These are phyloP conservation scores for Hoplias malabaricus DNA, from an alignment of 2,113 vertebrate species.

Conservation along the genomic window DNA sequence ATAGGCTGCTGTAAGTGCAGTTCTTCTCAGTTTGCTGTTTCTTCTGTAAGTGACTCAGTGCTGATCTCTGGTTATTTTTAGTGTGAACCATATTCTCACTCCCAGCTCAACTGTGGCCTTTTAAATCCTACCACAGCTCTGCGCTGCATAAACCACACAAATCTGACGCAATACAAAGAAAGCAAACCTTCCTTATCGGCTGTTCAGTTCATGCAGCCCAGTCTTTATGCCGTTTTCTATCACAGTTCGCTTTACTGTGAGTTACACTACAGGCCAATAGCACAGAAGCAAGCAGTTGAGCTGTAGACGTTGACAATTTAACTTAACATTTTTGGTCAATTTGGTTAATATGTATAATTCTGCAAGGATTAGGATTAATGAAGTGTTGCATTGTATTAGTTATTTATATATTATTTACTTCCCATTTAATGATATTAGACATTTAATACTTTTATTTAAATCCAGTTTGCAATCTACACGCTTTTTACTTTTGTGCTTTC, in stretches of 20 bases:
- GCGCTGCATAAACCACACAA: neutral
- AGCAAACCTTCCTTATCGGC: slow-evolving; percentile 62
- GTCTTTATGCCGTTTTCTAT: neutral
- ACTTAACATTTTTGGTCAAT: too few relatives aligned
- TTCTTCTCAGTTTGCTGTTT: neutral
- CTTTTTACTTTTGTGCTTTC: too few relatives aligned
- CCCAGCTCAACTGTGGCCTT: slow-evolving; percentile 25
- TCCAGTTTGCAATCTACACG: too few relatives aligned
- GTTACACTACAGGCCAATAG: neutral
- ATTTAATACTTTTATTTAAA: too few relatives aligned
- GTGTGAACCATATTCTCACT: slow-evolving; percentile 19
- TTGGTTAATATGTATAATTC: too few relatives aligned
- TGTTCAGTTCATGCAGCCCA: neutral
- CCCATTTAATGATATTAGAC: too few relatives aligned
- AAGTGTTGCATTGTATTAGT: too few relatives aligned
- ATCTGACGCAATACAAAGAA: slow-evolving; percentile 56
- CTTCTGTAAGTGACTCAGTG: neutral
- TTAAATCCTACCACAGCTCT: slow-evolving; percentile 21
- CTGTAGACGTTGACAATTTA: neutral
- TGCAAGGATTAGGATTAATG: too few relatives aligned
- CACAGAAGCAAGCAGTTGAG: neutral
- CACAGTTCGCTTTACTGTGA: neutral
- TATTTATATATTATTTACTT: too few relatives aligned
- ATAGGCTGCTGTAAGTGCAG: neutral
- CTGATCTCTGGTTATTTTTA: slow-evolving; percentile 16